Evolutionary conservation across 2,113 vertebrate species (phyloP), one percentile per base, ranked within the genome.

Genomic region (Pseudorhombus dupliciocellatus): DNA sequence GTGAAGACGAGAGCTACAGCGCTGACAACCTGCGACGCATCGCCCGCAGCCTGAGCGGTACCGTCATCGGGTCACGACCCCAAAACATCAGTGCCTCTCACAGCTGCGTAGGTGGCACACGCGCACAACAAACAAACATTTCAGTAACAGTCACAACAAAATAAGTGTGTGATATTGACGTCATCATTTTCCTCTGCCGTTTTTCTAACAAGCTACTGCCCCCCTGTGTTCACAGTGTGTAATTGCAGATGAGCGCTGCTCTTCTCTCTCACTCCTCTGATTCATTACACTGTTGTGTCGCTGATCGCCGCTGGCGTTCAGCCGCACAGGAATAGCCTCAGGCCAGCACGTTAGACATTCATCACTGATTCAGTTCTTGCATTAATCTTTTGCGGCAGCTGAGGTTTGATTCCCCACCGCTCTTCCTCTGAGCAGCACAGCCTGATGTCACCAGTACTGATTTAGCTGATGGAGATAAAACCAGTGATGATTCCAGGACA

Each of bases 1-100:
- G 30, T 58, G 89, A 94, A 59, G 94, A 95, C 20, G 85, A 94
- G 86, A 91, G 86, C 82, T 95, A 98, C 87, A 95, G 93, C 73
- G 95, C 94, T 70, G 96, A 96, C 62, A 97, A 96, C 87, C 93
- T 97, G 83, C 93, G 93, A 31, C 93, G 94, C 70, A 88, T 96
- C 80, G 91, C 94, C 56, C 90, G 92, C 80, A 96, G 94, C 86
- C 92, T 98, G 81, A 97, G 95, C 71, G 94, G 93, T 70, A 95
- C 92, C 1, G 82, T 90, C 81, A 79, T 94, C 69, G 86, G 93
- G 81, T 91, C 93, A 28, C 91, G 92, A 66, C 87, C 93, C 51
- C 94, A 95, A 51, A 91, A 84, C 30, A 74, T 92, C 21, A 77
- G 91, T 74, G 87, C 90, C 84, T 94, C 94, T 87, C 92, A 80